Evolutionary conservation across 2,797 vertebrate species (phyloP).

Genomic region (Chelmon rostratus): DNA sequence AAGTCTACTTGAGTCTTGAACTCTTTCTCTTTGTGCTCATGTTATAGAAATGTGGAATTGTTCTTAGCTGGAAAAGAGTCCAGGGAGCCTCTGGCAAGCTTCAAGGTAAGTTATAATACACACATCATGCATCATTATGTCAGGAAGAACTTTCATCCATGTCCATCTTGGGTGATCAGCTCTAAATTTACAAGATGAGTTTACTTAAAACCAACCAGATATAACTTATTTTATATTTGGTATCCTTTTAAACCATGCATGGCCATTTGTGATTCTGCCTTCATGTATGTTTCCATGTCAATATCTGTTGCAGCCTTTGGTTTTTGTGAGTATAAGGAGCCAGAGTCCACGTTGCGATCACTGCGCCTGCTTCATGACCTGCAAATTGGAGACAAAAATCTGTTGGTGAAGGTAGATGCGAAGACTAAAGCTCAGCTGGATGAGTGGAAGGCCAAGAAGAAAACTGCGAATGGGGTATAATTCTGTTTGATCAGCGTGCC

Average conservation of each 20-base stretch:
- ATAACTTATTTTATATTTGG: background rate
- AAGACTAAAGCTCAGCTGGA: constrained; percentile 99
- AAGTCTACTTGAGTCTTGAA: background rate
- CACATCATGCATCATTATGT: background rate
- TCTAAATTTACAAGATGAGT: background rate
- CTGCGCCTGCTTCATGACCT: constrained; percentile 97
- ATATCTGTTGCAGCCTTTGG: constrained; percentile 91
- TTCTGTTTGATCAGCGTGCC: constrained; percentile 35
- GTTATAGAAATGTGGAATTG: constrained; percentile 98
- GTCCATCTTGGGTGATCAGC: background rate
- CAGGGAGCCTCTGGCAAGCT: constrained; percentile 99
- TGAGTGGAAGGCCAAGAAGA: constrained; percentile 98
- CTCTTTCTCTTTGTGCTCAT: constrained; percentile 44
- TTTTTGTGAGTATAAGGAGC: constrained; percentile 99
- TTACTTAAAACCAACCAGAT: background rate
- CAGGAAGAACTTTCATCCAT: background rate
- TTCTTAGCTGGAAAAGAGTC: constrained; percentile 99
- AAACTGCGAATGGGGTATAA: constrained; percentile 94
- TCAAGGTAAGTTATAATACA: constrained; percentile 88
- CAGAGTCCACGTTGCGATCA: constrained; percentile 95
- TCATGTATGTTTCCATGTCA: constrained; percentile 11
- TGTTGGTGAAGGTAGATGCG: constrained; percentile 98
- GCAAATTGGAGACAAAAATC: constrained; percentile 97
- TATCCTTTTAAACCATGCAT: background rate
- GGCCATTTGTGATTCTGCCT: background rate